Evolutionary conservation across 53 echinoderm and acorn worm species (phyloP).

Genomic region (Luidia sarsii): DNA sequence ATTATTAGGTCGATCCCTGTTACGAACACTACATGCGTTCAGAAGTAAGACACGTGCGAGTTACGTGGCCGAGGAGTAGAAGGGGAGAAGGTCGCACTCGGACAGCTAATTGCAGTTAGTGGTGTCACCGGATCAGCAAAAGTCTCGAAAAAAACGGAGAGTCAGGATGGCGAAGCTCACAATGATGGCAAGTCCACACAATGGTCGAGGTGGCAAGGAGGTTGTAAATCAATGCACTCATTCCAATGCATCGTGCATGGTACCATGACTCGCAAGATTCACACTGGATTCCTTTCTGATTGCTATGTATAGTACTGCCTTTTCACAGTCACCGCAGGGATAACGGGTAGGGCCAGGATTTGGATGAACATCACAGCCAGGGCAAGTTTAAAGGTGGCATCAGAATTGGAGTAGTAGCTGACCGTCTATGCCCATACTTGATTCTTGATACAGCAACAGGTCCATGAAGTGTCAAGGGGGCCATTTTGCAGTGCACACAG

Average conservation of each 20-base stretch:
- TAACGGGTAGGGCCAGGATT: conserved; percentile 21
- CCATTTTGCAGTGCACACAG: neutral
- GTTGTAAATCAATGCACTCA: conserved; percentile 1
- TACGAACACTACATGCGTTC: neutral
- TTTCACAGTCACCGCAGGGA: neutral
- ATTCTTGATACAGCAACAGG: neutral
- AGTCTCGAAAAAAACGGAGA: neutral
- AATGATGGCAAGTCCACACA: conserved; percentile 5
- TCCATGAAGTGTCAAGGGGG: no score
- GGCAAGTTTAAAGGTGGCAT: neutral
- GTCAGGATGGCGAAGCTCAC: neutral
- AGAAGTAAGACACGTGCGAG: neutral
- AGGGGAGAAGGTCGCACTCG: neutral
- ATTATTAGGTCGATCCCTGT: neutral
- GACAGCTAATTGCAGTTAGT: neutral
- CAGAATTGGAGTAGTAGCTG: neutral
- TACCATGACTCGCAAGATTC: neutral
- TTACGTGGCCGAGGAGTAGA: neutral
- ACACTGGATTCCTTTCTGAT: neutral
- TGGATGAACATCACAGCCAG: conserved; percentile 18
- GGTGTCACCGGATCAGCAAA: neutral
- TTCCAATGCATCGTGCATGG: neutral
- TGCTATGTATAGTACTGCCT: conserved; percentile 8
- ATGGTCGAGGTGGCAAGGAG: neutral
- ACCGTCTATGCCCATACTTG: neutral